Evolutionary conservation across 1,140 invertebrate genomes (phyloP).

Genomic region (Hyles euphorbiae): DNA sequence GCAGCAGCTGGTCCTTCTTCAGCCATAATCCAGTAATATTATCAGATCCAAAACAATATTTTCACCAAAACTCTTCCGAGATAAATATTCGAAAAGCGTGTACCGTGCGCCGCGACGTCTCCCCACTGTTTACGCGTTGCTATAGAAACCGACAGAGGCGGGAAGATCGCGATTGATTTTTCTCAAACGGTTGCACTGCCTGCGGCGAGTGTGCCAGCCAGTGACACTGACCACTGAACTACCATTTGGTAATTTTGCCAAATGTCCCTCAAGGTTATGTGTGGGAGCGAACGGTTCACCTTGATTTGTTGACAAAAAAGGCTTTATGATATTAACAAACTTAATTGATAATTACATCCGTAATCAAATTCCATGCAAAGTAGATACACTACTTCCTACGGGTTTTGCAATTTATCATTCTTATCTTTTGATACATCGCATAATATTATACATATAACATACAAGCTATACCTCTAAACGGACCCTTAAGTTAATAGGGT

Average conservation of each 20-base stretch:
- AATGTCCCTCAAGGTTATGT: constrained; percentile 26
- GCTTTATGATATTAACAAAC: constrained; percentile 2
- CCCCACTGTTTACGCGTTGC: constrained; percentile 69
- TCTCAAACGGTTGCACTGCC: constrained; percentile 27
- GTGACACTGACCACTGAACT: constrained; percentile 14
- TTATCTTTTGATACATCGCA: too few species aligned
- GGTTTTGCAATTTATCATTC: too few species aligned
- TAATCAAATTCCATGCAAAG: too few species aligned
- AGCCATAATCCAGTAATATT: constrained; percentile 48
- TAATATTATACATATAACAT: too few species aligned
- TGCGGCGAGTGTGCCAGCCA: constrained; percentile 4
- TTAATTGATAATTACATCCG: background rate
- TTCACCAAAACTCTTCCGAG: background rate
- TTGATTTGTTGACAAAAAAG: constrained; percentile 3
- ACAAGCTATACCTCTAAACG: too few species aligned
- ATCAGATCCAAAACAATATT: constrained; percentile 31
- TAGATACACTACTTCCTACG: too few species aligned
- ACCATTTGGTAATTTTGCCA: constrained; percentile 11
- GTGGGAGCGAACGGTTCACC: constrained; percentile 22
- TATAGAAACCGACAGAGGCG: constrained; percentile 53
- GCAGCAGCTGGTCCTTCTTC: constrained; percentile 61
- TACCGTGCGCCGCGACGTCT: constrained; percentile 34
- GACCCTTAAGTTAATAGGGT: too few species aligned
- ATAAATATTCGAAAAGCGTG: constrained; percentile 6
- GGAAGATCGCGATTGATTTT: constrained; percentile 68